Base-by-base conservation (phyloP, 2,888 invertebrate genomes). In the Ischnura elegans region DNA sequence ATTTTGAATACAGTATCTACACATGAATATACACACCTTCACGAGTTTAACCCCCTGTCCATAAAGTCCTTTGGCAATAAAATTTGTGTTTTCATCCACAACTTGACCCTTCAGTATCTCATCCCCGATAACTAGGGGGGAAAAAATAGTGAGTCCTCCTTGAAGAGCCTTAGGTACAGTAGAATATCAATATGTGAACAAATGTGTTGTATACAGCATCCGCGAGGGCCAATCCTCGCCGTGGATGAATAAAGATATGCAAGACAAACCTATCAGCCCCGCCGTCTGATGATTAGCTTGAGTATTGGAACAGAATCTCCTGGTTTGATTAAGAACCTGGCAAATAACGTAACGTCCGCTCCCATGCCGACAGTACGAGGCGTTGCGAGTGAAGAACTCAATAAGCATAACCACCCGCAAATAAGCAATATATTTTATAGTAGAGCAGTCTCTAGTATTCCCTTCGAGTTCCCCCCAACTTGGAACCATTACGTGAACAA, bases 91-190 rank as follows among this genome's bases (percentile, higher is more conserved):
- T 8, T 97, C 97, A 95, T 98, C 98, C 45, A 95, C 95, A 8
- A 97, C 97, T 95, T 97, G 97, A 4, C 98, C 98, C 95, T 97
- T 98, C 46, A 98, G 95, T 94, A 98, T 97, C 96, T 98, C 98
- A 96, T 98, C 97, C n/a, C 98, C 98, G 95, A 98, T 97, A 87
- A 98, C 97, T 96, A 94, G 95, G 76, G 96, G 3, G 25, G n/a
- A n/a, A n/a, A n/a, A n/a, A n/a, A n/a, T n/a, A n/a, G n/a, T n/a
- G n/a, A n/a, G n/a, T n/a, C n/a, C n/a, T n/a, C n/a, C n/a, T n/a
- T n/a, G n/a, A n/a, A n/a, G n/a, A n/a, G n/a, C n/a, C n/a, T n/a
- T n/a, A n/a, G n/a, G n/a, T n/a, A n/a, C n/a, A n/a, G n/a, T n/a
- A n/a, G n/a, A n/a, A n/a, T n/a, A n/a, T n/a, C n/a, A n/a, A n/a